Evolutionary conservation across 2,113 vertebrate species (phyloP).

Genomic region (Vireo altiloquus): DNA sequence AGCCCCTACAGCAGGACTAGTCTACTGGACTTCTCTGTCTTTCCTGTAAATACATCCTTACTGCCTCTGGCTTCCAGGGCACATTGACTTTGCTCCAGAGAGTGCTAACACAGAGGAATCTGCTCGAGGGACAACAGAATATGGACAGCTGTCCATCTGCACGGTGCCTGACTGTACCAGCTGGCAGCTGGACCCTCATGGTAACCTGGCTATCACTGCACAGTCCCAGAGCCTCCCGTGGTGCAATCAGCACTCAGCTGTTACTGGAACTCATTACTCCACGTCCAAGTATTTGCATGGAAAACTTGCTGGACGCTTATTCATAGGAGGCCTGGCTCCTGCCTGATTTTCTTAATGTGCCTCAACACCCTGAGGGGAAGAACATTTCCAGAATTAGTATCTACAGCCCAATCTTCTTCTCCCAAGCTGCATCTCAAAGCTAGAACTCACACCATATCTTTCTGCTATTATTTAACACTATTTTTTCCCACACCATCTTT

Average conservation of each 20-base stretch:
- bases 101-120: background rate
- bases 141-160: slow-evolving; percentile 16
- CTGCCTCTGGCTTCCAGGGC: background rate
- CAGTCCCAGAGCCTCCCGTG: background rate
- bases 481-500: background rate
- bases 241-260: background rate
- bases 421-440: background rate
- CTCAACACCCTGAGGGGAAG: background rate
- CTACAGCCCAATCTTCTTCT: background rate
- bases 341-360: background rate
- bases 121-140: background rate
- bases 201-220: background rate
- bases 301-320: slow-evolving; percentile 15
- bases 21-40: background rate
- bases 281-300: background rate
- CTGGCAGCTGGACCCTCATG: background rate
- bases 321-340: background rate
- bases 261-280: background rate
- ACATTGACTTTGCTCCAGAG: background rate
- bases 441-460: background rate
- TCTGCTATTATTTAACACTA: background rate
- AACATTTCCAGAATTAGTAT: background rate
- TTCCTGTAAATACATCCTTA: background rate
- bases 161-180: background rate
- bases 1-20: background rate